Percentiles rank a stretch among this genome's conserved stretches.
Evolutionary conservation across 2,797 vertebrate genomes (phyloP).

Genomic region (Crocidura indochinensis): DNA sequence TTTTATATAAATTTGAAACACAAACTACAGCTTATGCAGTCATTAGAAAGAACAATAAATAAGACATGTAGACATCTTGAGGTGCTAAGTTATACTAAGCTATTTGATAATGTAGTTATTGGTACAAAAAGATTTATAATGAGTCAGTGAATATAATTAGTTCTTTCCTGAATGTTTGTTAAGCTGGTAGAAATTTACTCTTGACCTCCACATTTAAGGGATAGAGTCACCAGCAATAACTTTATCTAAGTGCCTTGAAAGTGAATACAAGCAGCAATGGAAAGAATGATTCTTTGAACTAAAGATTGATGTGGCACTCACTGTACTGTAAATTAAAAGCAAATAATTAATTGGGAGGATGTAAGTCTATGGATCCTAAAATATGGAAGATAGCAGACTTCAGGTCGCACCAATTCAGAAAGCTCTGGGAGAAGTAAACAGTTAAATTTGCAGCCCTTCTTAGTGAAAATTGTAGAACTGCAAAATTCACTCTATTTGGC

Average conservation of each 20-base stretch:
- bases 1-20: slow-evolving; percentile 56
- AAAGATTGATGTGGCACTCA: slow-evolving; percentile 69
- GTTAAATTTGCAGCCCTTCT: background rate
- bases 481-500: background rate
- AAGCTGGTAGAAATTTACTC: slow-evolving; percentile 73
- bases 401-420: background rate
- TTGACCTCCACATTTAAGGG: slow-evolving; percentile 68
- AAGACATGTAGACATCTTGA: background rate
- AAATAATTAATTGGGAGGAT: slow-evolving; percentile 47
- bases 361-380: background rate
- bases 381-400: background rate
- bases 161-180: slow-evolving; percentile 69
- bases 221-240: slow-evolving; percentile 54
- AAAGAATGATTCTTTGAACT: slow-evolving; percentile 71
- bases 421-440: background rate
- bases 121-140: slow-evolving; percentile 59
- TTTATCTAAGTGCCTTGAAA: slow-evolving; percentile 68
- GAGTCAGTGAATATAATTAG: slow-evolving; percentile 45
- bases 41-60: slow-evolving; percentile 54
- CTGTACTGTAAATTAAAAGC: slow-evolving; percentile 48
- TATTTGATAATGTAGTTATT: slow-evolving; percentile 54
- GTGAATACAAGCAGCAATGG: slow-evolving; percentile 61
- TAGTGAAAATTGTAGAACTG: background rate
- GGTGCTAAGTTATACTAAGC: background rate
- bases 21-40: background rate